Evolutionary conservation across 2,797 vertebrate species (phyloP).

Genomic region (Lindbergichthys nudifrons): DNA sequence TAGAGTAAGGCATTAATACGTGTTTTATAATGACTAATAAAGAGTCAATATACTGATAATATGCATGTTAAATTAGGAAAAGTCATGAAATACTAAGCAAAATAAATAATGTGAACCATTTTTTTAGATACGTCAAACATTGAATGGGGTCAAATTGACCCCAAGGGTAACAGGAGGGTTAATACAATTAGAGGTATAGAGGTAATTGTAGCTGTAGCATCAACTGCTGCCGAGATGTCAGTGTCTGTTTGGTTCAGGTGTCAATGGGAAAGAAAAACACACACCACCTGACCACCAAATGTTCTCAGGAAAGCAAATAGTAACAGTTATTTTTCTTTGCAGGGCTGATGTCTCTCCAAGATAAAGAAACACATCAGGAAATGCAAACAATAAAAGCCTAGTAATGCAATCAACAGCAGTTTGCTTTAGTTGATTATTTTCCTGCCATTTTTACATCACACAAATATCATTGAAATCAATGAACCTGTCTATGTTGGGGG

Average conservation of each 20-base stretch:
- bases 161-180: no score
- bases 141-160: no score
- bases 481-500: not conserved
- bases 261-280: not conserved
- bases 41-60: no score
- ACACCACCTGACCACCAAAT: constrained; percentile 8
- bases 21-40: no score
- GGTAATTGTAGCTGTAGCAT: not conserved
- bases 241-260: constrained; percentile 1
- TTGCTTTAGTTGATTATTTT: not conserved
- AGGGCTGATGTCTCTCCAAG: not conserved
- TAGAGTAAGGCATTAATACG: no score
- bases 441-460: no score
- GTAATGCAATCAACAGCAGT: not conserved
- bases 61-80: no score
- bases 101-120: no score
- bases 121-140: no score
- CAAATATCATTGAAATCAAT: not conserved
- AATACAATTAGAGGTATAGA: not conserved
- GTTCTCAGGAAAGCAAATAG: not conserved
- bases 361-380: not conserved
- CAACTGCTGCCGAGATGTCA: not conserved
- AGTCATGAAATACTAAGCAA: no score
- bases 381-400: not conserved
- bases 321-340: not conserved